Percentiles rank a stretch among this genome's conserved stretches.
phyloP scores from a whole-genome alignment of 92 coral and sea anemone species.

The Palythoa grandis region DNA sequence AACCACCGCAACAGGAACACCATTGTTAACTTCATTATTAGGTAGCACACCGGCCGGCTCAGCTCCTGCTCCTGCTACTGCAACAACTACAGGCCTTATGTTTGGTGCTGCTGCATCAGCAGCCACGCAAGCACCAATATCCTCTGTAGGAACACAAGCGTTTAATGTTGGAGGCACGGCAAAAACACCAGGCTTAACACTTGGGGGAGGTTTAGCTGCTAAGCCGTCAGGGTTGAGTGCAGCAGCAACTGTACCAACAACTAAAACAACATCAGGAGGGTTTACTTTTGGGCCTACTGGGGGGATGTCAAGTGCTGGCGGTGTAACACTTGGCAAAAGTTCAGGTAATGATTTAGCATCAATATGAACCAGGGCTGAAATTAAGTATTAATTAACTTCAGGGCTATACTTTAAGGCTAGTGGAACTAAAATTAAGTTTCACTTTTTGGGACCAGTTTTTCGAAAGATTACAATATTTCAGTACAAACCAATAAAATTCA shows the following conservation, averaged over 20 bases:
- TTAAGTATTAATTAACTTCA: no score
- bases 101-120: conserved; percentile 36
- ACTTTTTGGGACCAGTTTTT: no score
- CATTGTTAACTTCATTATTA: conserved; percentile 15
- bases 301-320: conserved; percentile 3
- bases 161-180: conserved; percentile 37
- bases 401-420: no score
- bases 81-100: not conserved
- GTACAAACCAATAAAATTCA: no score
- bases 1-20: conserved; percentile 8
- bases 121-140: conserved; percentile 14
- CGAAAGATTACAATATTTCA: no score
- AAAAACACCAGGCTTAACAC: conserved; percentile 46
- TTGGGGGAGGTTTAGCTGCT: conserved; percentile 43
- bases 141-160: conserved; percentile 30
- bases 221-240: conserved; percentile 29
- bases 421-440: no score
- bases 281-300: conserved; percentile 17
- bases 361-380: no score
- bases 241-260: conserved; percentile 1
- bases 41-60: conserved; percentile 9
- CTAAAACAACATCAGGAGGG: conserved; percentile 33
- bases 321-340: not conserved
- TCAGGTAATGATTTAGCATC: not conserved
- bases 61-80: not conserved